Evolutionary conservation across 1,140 invertebrate genomes (phyloP).

Genomic region (Diorhabda sublineata): DNA sequence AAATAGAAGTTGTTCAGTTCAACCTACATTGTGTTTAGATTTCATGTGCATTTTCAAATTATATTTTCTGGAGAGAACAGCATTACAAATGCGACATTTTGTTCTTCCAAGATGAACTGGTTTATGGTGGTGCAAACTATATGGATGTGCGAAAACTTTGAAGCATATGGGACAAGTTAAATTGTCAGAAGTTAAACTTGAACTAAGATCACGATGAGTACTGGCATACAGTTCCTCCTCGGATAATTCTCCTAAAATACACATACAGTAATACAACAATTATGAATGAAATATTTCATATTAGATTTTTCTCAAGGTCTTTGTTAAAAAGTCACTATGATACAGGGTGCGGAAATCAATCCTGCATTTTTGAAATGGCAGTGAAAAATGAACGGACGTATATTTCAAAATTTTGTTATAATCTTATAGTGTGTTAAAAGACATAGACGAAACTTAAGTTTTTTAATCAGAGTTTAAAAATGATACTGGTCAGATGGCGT

Average conservation of each 20-base stretch:
- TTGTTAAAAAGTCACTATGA: too few species aligned
- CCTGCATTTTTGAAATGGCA: too few species aligned
- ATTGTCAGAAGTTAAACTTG: constrained; percentile 15
- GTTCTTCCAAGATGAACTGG: constrained; percentile 36
- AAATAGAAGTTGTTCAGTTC: background rate
- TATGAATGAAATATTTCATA: too few species aligned
- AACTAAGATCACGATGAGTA: constrained; percentile 8
- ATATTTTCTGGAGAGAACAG: constrained; percentile 38
- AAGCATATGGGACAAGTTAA: constrained; percentile 22
- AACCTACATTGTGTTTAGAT: constrained; percentile 30
- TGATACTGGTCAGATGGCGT: too few species aligned
- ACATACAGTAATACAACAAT: background rate
- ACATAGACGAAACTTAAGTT: too few species aligned
- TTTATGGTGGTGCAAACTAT: constrained; percentile 24
- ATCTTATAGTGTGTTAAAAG: too few species aligned
- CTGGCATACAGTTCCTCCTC: background rate
- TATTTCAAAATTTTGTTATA: too few species aligned
- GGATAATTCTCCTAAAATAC: constrained; percentile 2
- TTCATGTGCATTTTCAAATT: constrained; percentile 41
- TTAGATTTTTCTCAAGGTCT: too few species aligned
- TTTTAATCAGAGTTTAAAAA: too few species aligned
- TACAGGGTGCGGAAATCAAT: too few species aligned
- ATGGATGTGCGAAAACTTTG: constrained; percentile 26
- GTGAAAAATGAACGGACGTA: too few species aligned
- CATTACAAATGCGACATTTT: constrained; percentile 38